Percentiles rank a stretch among this genome's conserved stretches.
Conservation (phyloP, 92 coral and sea anemone genomes). For the Desmophyllum pertusum region DNA sequence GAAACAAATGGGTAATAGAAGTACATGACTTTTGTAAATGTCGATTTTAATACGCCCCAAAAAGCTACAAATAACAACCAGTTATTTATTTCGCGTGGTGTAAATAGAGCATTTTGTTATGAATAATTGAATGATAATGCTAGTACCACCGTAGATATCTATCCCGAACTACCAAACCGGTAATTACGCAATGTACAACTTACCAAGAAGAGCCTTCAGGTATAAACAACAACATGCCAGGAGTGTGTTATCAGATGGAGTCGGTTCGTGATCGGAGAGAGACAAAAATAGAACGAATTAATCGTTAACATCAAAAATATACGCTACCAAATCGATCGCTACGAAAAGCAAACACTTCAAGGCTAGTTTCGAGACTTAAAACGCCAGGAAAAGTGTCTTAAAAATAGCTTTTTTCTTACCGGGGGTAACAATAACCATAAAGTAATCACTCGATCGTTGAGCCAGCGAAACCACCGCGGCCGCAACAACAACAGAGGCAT, state of each 20-base stretch:
- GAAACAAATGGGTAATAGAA: too few relatives aligned
- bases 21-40: too few relatives aligned
- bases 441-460: conserved; percentile 69
- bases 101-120: not conserved
- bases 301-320: not conserved
- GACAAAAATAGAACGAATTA: not conserved
- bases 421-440: conserved; percentile 84
- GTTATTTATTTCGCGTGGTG: too few relatives aligned
- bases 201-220: conserved; percentile 65
- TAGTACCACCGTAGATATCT: not conserved
- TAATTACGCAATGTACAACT: conserved; percentile 15
- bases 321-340: not conserved
- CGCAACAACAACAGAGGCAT: conserved; percentile 77
- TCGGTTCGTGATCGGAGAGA: not conserved
- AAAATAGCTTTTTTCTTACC: conserved; percentile 59
- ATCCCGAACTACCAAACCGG: not conserved
- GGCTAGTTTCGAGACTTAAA: not conserved
- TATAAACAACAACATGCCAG: not conserved
- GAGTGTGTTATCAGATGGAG: not conserved
- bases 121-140: not conserved
- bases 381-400: not conserved
- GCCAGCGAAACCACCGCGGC: conserved; percentile 93
- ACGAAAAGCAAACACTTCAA: not conserved
- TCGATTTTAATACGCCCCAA: too few relatives aligned
- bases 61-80: too few relatives aligned